Percentiles rank a stretch among this genome's conserved stretches.
These are phyloP conservation scores for Nephila pilipes DNA, from an alignment of 1,140 invertebrate genomes.

Conservation along the genomic window DNA sequence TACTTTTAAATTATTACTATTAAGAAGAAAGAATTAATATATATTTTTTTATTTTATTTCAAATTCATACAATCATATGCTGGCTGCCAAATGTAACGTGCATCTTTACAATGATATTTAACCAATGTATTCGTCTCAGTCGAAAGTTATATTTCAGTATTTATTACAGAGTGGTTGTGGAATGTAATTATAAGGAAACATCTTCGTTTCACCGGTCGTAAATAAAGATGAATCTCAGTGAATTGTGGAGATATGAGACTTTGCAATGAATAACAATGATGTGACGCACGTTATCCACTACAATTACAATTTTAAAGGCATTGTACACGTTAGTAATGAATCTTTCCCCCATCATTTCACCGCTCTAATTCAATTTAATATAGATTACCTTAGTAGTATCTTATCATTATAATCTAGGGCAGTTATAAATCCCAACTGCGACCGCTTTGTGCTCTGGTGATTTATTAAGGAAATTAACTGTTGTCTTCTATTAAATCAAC, in stretches of 20 bases:
- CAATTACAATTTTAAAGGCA: conserved; percentile 22
- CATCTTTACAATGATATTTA: not conserved
- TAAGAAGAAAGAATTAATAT: no score
- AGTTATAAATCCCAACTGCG: not conserved
- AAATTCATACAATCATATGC: not conserved
- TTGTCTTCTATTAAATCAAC: not conserved
- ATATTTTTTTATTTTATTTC: no score
- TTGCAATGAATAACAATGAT: not conserved
- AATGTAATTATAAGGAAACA: not conserved
- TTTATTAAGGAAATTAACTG: not conserved
- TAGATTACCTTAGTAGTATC: not conserved
- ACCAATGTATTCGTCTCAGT: not conserved
- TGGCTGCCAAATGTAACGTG: not conserved
- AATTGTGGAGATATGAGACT: not conserved
- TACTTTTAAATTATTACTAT: no score
- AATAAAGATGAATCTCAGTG: not conserved
- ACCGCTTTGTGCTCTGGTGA: not conserved
- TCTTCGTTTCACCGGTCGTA: not conserved
- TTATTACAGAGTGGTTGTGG: not conserved
- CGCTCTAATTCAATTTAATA: not conserved
- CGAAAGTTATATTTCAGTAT: not conserved
- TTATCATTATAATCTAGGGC: not conserved
- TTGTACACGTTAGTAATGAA: not conserved
- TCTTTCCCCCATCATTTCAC: conserved; percentile 1
- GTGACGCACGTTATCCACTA: not conserved